phyloP scores from a whole-genome alignment of 2,888 invertebrate genomes.

The Metalampra italica region DNA sequence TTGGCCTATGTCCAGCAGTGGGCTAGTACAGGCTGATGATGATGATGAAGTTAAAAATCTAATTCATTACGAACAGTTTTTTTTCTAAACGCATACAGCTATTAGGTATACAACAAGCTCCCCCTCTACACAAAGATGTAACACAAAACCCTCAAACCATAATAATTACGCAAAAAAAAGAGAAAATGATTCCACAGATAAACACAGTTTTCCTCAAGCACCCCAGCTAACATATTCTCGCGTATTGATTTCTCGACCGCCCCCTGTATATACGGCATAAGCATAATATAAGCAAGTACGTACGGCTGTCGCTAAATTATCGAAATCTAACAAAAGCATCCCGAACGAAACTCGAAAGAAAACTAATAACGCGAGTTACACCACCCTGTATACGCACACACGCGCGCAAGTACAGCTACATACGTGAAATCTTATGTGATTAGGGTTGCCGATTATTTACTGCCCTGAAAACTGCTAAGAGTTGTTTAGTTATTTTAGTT shows the following conservation, averaged over 20 bases:
- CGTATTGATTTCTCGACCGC: constrained; percentile 50
- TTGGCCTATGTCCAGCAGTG: too few species aligned
- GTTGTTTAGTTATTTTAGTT: too few species aligned
- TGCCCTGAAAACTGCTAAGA: background rate
- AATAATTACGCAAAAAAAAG: constrained; percentile 11
- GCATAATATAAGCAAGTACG: constrained; percentile 1
- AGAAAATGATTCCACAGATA: background rate
- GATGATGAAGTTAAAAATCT: too few species aligned
- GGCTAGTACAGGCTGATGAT: too few species aligned
- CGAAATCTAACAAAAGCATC: constrained; percentile 78
- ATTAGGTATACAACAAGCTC: too few species aligned
- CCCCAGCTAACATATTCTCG: constrained; percentile 22
- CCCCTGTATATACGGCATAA: constrained; percentile 24
- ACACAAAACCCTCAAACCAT: background rate
- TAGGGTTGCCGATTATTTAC: constrained; percentile 1
- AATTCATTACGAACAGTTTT: too few species aligned
- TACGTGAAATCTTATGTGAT: background rate
- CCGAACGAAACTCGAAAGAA: constrained; percentile 68
- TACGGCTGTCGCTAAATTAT: constrained; percentile 70
- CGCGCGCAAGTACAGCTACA: constrained; percentile 23
- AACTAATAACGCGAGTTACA: constrained; percentile 75
- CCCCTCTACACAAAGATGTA: too few species aligned
- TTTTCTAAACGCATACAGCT: too few species aligned
- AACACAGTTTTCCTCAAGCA: constrained; percentile 15
- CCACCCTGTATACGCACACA: constrained; percentile 33